Conservation (phyloP, 1,140 invertebrate species). For the Ladona fulva region DNA sequence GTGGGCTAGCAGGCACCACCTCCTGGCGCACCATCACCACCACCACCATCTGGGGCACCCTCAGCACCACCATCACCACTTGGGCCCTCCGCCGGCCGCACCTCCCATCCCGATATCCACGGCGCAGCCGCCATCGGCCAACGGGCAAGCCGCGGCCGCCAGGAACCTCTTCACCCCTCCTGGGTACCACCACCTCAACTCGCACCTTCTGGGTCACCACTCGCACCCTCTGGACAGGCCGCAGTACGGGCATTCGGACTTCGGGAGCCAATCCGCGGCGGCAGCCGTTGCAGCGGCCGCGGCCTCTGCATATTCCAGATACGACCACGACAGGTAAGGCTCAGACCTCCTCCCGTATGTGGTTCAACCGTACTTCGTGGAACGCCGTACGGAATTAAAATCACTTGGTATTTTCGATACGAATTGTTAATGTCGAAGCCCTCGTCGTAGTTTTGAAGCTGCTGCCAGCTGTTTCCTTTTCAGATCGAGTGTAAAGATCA, state of each 20-base stretch:
- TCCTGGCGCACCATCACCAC: not conserved
- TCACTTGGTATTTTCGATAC: no score
- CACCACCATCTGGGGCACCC: not conserved
- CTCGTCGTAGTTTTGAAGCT: no score
- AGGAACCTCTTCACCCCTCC: constrained; percentile 13
- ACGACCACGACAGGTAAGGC: not conserved
- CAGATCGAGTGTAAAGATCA: no score
- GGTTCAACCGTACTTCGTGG: no score
- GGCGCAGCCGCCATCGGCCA: not conserved
- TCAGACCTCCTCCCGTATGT: no score
- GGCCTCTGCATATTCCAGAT: not conserved
- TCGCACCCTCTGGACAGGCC: not conserved
- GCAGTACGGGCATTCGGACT: not conserved
- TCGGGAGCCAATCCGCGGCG: not conserved
- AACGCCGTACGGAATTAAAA: no score
- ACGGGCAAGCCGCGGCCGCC: not conserved
- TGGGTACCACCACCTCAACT: constrained; percentile 1
- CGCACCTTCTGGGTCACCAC: not conserved
- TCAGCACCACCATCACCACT: not conserved
- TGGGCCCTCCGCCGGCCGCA: not conserved
- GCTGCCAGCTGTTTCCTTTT: no score
- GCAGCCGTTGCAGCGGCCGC: not conserved
- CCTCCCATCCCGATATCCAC: not conserved
- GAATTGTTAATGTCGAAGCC: no score
- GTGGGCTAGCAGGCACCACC: not conserved